phyloP scores from a whole-genome alignment of 2,888 invertebrate genomes.

The Dinocampus coccinellae region DNA sequence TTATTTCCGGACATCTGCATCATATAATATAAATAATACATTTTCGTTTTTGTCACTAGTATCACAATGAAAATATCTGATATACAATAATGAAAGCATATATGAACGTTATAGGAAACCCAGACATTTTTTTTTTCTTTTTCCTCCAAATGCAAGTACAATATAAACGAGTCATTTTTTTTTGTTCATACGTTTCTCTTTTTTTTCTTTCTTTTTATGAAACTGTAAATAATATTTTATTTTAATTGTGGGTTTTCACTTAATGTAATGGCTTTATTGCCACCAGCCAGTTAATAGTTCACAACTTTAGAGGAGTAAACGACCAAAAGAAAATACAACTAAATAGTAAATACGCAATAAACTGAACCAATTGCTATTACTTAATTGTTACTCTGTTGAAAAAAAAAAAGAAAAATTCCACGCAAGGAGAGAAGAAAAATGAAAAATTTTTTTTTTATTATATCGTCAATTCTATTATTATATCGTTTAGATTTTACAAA shows the following conservation, averaged over 20 bases:
- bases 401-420: background rate
- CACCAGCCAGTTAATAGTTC: background rate
- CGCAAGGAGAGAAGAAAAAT: background rate
- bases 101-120: background rate
- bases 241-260: background rate
- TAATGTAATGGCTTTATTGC: background rate
- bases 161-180: background rate
- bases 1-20: background rate
- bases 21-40: background rate
- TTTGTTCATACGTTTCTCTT: background rate
- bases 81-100: background rate
- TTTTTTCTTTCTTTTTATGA: background rate
- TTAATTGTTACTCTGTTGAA: background rate
- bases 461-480: background rate
- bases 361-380: background rate
- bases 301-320: background rate
- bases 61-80: background rate
- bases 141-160: background rate
- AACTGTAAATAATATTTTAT: background rate
- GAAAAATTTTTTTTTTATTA: background rate
- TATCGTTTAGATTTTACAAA: background rate
- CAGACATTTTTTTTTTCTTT: background rate
- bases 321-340: background rate
- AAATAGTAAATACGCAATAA: background rate
- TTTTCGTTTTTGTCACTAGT: background rate